phyloP scores from a whole-genome alignment of 2,888 invertebrate species.

The Oscheius sp. region DNA sequence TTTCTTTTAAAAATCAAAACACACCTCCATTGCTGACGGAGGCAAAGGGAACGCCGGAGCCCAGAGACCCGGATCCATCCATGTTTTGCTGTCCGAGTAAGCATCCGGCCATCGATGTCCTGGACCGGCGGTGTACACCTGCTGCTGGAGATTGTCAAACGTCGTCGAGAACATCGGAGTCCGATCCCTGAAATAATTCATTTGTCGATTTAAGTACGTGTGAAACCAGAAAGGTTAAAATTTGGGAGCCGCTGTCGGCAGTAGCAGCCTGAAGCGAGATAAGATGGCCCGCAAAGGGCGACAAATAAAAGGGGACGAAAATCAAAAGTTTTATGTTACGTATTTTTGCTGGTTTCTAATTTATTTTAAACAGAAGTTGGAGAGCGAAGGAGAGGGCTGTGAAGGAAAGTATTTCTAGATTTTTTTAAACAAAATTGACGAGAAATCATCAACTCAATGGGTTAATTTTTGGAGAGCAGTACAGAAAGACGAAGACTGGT shows the following conservation, averaged over 20 bases:
- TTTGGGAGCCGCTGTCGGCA: not conserved
- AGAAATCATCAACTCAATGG: too few species aligned
- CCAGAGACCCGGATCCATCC: constrained; percentile 1
- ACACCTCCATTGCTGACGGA: constrained; percentile 13
- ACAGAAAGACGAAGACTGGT: too few species aligned
- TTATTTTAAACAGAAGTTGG: too few species aligned
- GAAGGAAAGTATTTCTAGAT: too few species aligned
- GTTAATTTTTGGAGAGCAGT: too few species aligned
- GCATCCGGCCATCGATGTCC: constrained; percentile 5
- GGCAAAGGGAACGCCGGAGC: not conserved
- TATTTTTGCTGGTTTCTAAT: too few species aligned
- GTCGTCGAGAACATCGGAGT: constrained; percentile 25
- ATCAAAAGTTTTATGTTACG: too few species aligned
- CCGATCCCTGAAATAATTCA: not conserved
- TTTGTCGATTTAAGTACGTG: not conserved
- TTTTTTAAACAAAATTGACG: too few species aligned
- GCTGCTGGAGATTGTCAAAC: constrained; percentile 11
- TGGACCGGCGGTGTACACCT: constrained; percentile 6
- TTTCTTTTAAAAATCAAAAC: not conserved
- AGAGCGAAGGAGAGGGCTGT: too few species aligned
- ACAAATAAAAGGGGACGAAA: not conserved
- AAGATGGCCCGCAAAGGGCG: not conserved
- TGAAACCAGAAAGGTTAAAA: not conserved
- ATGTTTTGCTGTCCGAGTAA: not conserved
- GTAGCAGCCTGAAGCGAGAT: not conserved